Base-by-base conservation (phyloP, 2,797 vertebrate genomes). In the Gambusia yucatana region DNA sequence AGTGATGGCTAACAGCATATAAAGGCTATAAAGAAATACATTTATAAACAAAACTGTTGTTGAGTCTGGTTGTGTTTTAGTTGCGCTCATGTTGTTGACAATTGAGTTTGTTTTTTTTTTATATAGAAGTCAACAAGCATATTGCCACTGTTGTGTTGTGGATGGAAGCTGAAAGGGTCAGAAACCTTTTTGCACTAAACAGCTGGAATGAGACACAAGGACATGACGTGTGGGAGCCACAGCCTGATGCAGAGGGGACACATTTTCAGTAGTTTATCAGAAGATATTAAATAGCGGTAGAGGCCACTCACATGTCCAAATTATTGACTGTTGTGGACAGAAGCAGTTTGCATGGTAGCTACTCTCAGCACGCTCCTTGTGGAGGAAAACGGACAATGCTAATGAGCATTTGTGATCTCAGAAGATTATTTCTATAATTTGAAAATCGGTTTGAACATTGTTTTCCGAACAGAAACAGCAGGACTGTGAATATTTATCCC, bases 361-460 rank as follows among this genome's bases (percentile, higher is more conserved):
- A 28, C 41, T 0, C 6, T 74, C n/a, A 44, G 52, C 50, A 74
- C 9, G 1, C 25, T 43, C n/a, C 25, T 59, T 44, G 14, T 43
- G 41, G 7, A 28, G 22, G 14, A 30, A 59, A 59, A 43, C 28
- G 25, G 39, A 59, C 9, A 7, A 75, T 59, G 41, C 55, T 75
- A 28, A 59, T 75, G 16, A 75, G 39, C 6, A 10, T 16, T 39
- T 33, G 39, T 57, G 25, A 20, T 46, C 33, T 48, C 11, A 70
- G 41, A 78, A 14, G 16, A 67, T 67, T 48, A 41, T 33, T 71
- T 11, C 10, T 33, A 20, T 44, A 36, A 47, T 77, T 43, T 57
- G 39, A 57, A 65, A 41, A 52, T 55, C 44, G 22, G 17, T 63
- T 55, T 72, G 76, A 59, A 43, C n/a, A 72, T 59, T 30, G 16